A percentile compares a stretch with the other conserved stretches of the same genome.
Conservation (phyloP, 2,797 vertebrate genomes). For the Serranus cabrilla region DNA sequence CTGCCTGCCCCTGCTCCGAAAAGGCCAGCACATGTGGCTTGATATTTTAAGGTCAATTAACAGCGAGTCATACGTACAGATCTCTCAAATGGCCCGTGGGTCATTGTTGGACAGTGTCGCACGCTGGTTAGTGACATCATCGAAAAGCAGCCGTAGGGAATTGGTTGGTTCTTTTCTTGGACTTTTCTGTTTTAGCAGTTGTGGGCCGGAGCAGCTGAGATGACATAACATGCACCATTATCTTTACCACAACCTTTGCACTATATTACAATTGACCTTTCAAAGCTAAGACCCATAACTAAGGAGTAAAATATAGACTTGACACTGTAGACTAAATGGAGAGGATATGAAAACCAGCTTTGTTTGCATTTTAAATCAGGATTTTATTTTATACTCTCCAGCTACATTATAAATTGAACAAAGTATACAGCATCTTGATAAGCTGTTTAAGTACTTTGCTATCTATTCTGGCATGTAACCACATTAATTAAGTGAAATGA, state of each 20-base stretch:
- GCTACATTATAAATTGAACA: constrained; percentile 14
- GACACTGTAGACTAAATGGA: constrained; percentile 45
- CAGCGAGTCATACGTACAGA: constrained; percentile 76
- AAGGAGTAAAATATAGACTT: constrained; percentile 60
- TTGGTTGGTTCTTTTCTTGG: constrained; percentile 76
- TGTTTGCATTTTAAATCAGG: constrained; percentile 45
- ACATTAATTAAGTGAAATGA: constrained; percentile 41
- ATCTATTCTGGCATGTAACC: constrained; percentile 40
- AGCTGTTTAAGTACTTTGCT: constrained; percentile 28
- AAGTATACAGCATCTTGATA: constrained; percentile 14
- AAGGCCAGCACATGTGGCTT: constrained; percentile 71
- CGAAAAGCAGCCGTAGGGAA: constrained; percentile 60
- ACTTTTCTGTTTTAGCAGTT: constrained; percentile 70
- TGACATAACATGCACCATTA: constrained; percentile 78
- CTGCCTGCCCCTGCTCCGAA: constrained; percentile 42
- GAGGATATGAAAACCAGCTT: constrained; percentile 35
- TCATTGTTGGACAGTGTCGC: constrained; percentile 71
- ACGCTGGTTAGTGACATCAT: constrained; percentile 72
- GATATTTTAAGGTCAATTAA: constrained; percentile 85
- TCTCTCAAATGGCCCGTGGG: constrained; percentile 69
- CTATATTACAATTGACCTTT: constrained; percentile 72
- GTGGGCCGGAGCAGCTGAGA: constrained; percentile 76
- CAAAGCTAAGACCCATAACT: constrained; percentile 61
- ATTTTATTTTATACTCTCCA: constrained; percentile 14
- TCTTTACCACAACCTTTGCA: constrained; percentile 78